Evolutionary conservation across 2,888 invertebrate genomes (phyloP).

Genomic region (Acutogordius australiensis): DNA sequence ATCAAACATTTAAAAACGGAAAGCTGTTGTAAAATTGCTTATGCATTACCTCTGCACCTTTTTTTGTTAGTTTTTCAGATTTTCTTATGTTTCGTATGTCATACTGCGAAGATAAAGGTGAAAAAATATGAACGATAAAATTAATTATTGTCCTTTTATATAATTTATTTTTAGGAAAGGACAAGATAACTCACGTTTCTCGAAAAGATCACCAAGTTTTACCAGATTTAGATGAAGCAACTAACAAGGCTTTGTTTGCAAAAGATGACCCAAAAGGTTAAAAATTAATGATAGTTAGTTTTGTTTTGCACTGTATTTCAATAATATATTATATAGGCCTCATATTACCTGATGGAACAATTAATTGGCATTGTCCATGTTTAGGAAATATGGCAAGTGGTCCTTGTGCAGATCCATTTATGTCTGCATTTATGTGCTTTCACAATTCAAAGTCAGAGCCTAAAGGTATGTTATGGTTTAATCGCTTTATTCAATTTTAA

Average conservation of each 20-base stretch:
- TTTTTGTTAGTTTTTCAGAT: too few relatives aligned
- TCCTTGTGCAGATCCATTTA: slow-evolving; percentile 66
- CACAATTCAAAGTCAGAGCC: slow-evolving; percentile 52
- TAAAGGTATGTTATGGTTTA: slow-evolving; percentile 69
- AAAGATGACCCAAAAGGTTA: too few relatives aligned
- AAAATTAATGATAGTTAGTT: too few relatives aligned
- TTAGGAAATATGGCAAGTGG: slow-evolving; percentile 88
- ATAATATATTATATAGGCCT: slow-evolving; percentile 35
- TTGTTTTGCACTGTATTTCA: too few relatives aligned
- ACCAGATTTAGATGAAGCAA: not conserved
- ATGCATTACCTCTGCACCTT: too few relatives aligned
- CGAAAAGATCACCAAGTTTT: not conserved
- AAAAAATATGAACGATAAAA: too few relatives aligned
- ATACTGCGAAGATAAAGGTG: too few relatives aligned
- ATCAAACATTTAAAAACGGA: too few relatives aligned
- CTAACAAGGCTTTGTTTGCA: not conserved
- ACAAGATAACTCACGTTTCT: not conserved
- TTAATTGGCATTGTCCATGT: slow-evolving; percentile 89
- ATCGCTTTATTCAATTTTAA: too few relatives aligned
- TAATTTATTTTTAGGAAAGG: slow-evolving; percentile 5
- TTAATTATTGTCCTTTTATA: too few relatives aligned
- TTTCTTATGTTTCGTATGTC: too few relatives aligned
- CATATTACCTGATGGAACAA: slow-evolving; percentile 49
- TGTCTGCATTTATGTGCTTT: slow-evolving; percentile 75
- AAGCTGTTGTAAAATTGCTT: too few relatives aligned